Conservation (phyloP, 2,888 invertebrate genomes). For the Eupelmus urozonus region DNA sequence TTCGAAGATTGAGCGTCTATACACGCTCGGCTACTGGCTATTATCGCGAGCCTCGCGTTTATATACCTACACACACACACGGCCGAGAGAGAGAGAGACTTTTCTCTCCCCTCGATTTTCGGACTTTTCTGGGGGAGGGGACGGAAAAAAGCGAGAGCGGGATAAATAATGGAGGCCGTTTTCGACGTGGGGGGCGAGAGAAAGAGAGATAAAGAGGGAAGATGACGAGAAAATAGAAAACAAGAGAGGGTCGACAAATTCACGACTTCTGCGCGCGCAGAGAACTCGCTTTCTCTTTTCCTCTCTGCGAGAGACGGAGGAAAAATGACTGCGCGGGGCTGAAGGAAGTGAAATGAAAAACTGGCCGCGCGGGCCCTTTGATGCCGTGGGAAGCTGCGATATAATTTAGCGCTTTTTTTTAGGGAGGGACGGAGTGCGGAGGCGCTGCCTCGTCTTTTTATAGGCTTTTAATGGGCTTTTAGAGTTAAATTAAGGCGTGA, state of each 20-base stretch:
- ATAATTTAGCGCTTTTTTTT: constrained; percentile 1
- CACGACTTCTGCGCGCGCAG: too few species aligned
- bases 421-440: too few species aligned
- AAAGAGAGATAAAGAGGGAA: constrained; percentile 41
- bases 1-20: constrained; percentile 18
- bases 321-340: not conserved
- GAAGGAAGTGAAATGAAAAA: constrained; percentile 17
- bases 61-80: too few species aligned
- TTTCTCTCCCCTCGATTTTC: too few species aligned
- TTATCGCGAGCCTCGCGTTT: constrained; percentile 7
- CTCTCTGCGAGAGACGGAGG: constrained; percentile 29
- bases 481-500: too few species aligned
- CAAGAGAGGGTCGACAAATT: constrained; percentile 36
- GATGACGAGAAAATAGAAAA: constrained; percentile 43
- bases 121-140: not conserved
- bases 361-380: not conserved
- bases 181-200: constrained; percentile 23
- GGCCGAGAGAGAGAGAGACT: too few species aligned
- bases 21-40: not conserved
- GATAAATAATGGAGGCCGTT: constrained; percentile 39
- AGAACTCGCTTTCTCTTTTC: too few species aligned
- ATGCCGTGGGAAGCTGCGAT: not conserved
- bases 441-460: too few species aligned
- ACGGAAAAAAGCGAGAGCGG: not conserved
- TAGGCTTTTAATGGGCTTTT: too few species aligned